A percentile compares a stretch with the other conserved stretches of the same genome.
phyloP scores from a whole-genome alignment of 2,113 vertebrate species.

The Seriola aureovittata region DNA sequence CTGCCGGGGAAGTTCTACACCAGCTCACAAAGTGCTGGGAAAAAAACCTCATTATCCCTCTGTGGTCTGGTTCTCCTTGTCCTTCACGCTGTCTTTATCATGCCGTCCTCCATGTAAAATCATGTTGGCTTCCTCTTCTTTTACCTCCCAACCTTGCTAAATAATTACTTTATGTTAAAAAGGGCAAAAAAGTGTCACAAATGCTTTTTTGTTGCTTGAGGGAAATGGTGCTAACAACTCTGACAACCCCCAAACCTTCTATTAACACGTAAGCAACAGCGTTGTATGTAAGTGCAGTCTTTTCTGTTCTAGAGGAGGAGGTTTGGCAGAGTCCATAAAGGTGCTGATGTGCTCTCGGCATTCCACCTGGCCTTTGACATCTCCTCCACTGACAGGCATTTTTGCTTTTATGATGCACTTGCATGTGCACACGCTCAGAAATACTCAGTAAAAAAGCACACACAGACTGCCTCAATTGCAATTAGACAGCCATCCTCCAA shows the following conservation, averaged over 20 bases:
- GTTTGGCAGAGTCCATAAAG: conserved; percentile 38
- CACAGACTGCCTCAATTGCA: conserved; percentile 51
- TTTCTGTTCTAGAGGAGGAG: conserved; percentile 16
- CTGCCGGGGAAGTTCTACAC: conserved; percentile 47
- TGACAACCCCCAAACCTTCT: not conserved
- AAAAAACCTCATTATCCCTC: conserved; percentile 65
- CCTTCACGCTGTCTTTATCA: conserved; percentile 31
- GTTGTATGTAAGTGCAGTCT: not conserved
- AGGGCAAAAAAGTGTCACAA: conserved; percentile 6
- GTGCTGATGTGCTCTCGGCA: conserved; percentile 42
- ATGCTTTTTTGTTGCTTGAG: conserved; percentile 15
- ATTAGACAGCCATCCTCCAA: conserved; percentile 79
- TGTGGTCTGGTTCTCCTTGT: conserved; percentile 40
- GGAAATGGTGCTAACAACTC: conserved; percentile 26
- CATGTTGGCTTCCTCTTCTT: conserved; percentile 11
- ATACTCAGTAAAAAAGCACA: not conserved
- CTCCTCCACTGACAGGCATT: conserved; percentile 33
- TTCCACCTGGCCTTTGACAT: conserved; percentile 49
- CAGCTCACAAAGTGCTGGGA: conserved; percentile 45
- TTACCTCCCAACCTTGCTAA: conserved; percentile 26
- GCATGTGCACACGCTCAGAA: not conserved
- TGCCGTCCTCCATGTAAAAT: conserved; percentile 5
- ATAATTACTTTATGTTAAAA: conserved; percentile 43
- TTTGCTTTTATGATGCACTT: conserved; percentile 18
- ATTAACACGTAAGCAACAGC: not conserved